These are phyloP conservation scores for Diaperis boleti DNA, from an alignment of 2,888 invertebrate genomes.

Conservation along the genomic window DNA sequence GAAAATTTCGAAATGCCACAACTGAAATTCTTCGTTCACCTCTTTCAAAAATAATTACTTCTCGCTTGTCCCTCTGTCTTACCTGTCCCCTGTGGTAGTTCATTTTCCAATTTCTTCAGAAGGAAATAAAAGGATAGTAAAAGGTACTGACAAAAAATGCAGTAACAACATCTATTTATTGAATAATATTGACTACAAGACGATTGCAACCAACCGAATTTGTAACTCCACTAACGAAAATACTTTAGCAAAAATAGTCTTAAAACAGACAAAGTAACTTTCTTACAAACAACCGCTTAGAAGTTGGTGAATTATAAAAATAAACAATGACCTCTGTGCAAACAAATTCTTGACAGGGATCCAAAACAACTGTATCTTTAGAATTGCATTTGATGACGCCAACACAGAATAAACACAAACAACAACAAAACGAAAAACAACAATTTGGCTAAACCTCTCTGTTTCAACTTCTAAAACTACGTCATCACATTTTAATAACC, in stretches of 20 bases:
- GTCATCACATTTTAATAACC: constrained; percentile 42
- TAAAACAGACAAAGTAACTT: constrained; percentile 42
- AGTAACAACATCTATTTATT: constrained; percentile 50
- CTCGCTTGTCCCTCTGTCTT: too few species aligned
- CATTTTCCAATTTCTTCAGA: background rate
- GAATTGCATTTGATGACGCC: background rate
- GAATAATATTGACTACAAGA: constrained; percentile 50
- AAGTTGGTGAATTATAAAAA: constrained; percentile 12
- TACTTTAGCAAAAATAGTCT: constrained; percentile 42
- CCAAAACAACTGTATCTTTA: background rate
- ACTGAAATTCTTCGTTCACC: too few species aligned
- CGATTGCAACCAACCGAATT: constrained; percentile 38
- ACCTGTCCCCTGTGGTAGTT: too few species aligned
- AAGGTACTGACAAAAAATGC: constrained; percentile 23
- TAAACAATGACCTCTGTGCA: constrained; percentile 19
- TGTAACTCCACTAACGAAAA: constrained; percentile 29
- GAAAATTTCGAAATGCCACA: too few species aligned
- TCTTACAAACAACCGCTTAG: constrained; percentile 13
- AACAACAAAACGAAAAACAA: background rate
- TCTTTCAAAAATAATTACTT: too few species aligned
- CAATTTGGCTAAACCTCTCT: constrained; percentile 8
- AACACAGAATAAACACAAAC: background rate
- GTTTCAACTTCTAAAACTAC: constrained; percentile 26
- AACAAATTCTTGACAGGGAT: constrained; percentile 13
- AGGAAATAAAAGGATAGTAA: constrained; percentile 7